Evolutionary conservation across 2,797 vertebrate genomes (phyloP).

Genomic region (Chrosomus eos): DNA sequence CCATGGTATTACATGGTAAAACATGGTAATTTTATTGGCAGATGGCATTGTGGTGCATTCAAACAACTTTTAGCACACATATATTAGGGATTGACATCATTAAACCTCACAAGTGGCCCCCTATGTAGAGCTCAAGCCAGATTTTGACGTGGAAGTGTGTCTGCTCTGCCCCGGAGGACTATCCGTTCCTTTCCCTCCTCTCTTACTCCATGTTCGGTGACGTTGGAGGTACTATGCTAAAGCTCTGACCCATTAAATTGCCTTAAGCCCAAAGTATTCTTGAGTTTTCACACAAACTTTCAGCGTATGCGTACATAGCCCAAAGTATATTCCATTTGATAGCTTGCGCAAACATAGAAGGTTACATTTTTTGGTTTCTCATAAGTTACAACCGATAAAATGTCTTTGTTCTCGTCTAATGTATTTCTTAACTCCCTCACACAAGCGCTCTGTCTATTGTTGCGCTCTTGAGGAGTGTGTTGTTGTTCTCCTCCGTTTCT

Average conservation of each 20-base stretch:
- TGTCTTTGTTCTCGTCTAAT: background rate
- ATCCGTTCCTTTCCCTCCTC: background rate
- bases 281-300: background rate
- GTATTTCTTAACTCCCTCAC: background rate
- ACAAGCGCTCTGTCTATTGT: background rate
- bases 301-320: background rate
- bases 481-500: background rate
- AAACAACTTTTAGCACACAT: background rate
- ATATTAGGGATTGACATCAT: background rate
- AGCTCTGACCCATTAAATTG: background rate
- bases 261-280: slow-evolving; percentile 11
- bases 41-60: background rate
- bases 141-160: slow-evolving; percentile 31
- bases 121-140: background rate
- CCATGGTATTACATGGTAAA: background rate
- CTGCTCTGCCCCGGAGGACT: background rate
- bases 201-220: slow-evolving; percentile 22
- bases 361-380: background rate
- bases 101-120: background rate
- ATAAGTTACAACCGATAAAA: background rate
- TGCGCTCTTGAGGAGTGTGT: background rate
- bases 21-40: background rate
- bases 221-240: background rate
- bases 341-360: background rate
- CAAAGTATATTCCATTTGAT: background rate